Conservation (phyloP, 2,888 invertebrate genomes). For the Tethea ocularis region DNA sequence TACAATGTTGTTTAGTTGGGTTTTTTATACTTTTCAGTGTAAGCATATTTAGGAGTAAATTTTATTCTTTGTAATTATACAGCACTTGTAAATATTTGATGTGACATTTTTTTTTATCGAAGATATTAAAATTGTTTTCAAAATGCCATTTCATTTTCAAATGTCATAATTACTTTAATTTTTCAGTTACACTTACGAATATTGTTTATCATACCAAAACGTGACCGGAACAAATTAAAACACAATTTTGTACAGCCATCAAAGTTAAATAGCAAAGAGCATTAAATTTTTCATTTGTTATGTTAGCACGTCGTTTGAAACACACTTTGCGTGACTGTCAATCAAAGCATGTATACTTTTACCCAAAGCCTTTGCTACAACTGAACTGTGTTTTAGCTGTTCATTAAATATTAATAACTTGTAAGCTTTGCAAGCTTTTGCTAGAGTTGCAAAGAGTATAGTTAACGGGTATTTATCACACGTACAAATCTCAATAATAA, state of each 20-base stretch:
- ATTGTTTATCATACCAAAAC: background rate
- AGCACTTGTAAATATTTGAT: too few species aligned
- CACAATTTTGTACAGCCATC: background rate
- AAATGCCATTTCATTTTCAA: background rate
- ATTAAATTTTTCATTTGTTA: background rate
- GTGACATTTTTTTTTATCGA: too few species aligned
- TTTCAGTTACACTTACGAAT: background rate
- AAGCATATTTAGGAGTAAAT: too few species aligned
- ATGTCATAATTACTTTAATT: background rate
- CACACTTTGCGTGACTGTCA: constrained; percentile 25
- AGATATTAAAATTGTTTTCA: background rate
- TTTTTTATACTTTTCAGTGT: too few species aligned
- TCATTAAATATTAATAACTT: background rate
- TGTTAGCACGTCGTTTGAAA: constrained; percentile 14
- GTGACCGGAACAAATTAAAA: background rate
- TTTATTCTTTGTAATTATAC: too few species aligned
- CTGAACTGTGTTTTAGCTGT: background rate
- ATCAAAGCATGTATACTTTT: constrained; percentile 26
- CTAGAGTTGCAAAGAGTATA: too few species aligned
- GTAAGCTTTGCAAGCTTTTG: background rate
- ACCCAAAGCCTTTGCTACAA: background rate
- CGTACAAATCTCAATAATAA: too few species aligned
- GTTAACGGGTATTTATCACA: too few species aligned
- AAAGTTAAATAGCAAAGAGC: background rate
- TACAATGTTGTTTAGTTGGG: too few species aligned